Evolutionary conservation across 2,888 invertebrate species (phyloP).

Genomic region (Erpobdella octoculata): DNA sequence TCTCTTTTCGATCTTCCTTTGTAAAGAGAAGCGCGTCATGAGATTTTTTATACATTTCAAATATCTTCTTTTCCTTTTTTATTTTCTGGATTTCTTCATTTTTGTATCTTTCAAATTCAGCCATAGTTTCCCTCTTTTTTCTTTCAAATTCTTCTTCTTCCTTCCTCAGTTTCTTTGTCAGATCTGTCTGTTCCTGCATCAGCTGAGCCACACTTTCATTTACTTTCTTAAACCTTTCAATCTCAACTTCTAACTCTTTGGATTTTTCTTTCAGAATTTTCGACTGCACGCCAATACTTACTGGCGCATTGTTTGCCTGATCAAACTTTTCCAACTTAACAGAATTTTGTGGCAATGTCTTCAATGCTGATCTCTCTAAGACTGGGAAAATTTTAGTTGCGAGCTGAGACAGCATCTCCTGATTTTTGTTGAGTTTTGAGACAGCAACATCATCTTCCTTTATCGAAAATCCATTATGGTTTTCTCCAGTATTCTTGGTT

Average conservation of each 20-base stretch:
- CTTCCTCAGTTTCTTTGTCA: conserved; percentile 45
- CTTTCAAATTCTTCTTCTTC: conserved; percentile 50
- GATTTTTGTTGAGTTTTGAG: neutral
- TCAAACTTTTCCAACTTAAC: neutral
- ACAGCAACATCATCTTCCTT: no score
- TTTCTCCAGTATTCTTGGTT: neutral
- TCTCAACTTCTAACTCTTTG: conserved; percentile 48
- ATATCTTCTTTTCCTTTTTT: conserved; percentile 45
- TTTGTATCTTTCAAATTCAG: conserved; percentile 47
- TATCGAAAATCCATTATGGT: no score
- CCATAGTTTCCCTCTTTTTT: conserved; percentile 46
- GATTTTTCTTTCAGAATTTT: neutral
- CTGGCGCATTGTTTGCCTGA: neutral
- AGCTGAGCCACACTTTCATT: conserved; percentile 46
- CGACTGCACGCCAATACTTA: neutral
- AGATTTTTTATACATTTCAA: conserved; percentile 50
- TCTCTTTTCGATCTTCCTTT: conserved; percentile 51
- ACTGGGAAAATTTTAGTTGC: neutral
- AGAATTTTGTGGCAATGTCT: no score
- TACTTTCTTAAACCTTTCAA: conserved; percentile 48
- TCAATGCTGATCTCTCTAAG: no score
- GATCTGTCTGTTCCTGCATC: conserved; percentile 39
- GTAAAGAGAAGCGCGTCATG: conserved; percentile 40
- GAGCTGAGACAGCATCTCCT: neutral
- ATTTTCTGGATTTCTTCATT: conserved; percentile 49